Conservation (phyloP, 1,140 invertebrate genomes). For the Phymorhynchus buccinoides region DNA sequence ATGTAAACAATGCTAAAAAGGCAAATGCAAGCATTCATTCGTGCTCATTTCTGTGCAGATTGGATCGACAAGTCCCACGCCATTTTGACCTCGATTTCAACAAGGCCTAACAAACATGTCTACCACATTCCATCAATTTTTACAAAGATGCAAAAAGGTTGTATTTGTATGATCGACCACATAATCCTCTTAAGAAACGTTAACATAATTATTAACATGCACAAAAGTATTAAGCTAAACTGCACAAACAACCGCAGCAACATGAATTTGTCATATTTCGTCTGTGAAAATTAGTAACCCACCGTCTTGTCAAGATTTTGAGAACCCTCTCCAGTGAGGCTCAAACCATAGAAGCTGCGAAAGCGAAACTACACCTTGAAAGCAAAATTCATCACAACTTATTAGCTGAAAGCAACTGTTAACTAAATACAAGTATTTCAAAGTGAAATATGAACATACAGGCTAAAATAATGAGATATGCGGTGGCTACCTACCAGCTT, state of each 20-base stretch:
- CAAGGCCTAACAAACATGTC: background rate
- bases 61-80: constrained; percentile 21
- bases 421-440: background rate
- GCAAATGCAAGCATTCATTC: too few relatives aligned
- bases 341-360: background rate
- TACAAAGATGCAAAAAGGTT: background rate
- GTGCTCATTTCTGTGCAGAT: background rate
- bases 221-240: background rate
- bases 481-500: constrained; percentile 22
- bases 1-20: background rate
- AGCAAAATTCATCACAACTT: background rate
- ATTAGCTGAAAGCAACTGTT: background rate
- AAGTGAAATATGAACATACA: background rate
- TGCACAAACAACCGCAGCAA: background rate
- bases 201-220: background rate
- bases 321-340: background rate
- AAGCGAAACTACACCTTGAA: constrained; percentile 31
- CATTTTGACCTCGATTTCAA: constrained; percentile 25
- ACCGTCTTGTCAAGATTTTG: background rate
- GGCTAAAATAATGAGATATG: background rate
- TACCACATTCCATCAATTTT: constrained; percentile 10
- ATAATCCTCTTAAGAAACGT: background rate
- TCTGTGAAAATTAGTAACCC: background rate
- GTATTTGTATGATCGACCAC: background rate
- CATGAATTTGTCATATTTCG: background rate